A percentile compares a stretch with the other conserved stretches of the same genome.
These are phyloP conservation scores for Drosophila kikkawai DNA, from an alignment of 1,140 invertebrate species.

Conservation along the genomic window DNA sequence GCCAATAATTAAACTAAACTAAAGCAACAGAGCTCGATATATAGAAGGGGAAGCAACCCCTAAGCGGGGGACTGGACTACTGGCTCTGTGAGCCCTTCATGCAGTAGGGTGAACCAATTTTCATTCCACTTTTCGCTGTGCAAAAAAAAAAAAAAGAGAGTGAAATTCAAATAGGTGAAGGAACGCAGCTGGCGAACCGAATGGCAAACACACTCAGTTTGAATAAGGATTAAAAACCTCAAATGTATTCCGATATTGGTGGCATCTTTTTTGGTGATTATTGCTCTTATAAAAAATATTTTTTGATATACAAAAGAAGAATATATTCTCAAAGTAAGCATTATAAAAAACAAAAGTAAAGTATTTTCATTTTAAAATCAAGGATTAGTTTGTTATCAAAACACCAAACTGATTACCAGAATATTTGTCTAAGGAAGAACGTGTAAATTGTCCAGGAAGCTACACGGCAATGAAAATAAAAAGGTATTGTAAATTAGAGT, in stretches of 20 bases:
- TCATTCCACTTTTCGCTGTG: slow-evolving; percentile 38
- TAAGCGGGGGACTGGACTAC: slow-evolving; percentile 51
- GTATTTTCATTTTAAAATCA: neutral
- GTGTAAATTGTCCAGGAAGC: neutral
- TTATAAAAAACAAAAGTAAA: no score
- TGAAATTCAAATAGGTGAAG: neutral
- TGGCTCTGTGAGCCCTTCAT: slow-evolving; percentile 9
- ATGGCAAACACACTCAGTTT: slow-evolving; percentile 34
- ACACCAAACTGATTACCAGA: neutral
- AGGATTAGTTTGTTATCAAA: neutral
- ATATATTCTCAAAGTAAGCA: neutral
- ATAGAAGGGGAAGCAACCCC: slow-evolving; percentile 53
- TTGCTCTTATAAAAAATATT: neutral
- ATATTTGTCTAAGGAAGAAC: neutral
- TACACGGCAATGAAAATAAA: slow-evolving; percentile 16
- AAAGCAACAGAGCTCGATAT: slow-evolving; percentile 45
- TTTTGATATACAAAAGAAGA: neutral
- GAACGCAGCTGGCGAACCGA: slow-evolving; percentile 24
- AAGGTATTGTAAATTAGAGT: slow-evolving; percentile 66
- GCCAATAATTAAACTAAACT: slow-evolving; percentile 80
- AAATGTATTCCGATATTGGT: neutral
- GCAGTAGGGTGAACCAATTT: slow-evolving; percentile 61
- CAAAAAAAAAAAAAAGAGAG: slow-evolving; percentile 17
- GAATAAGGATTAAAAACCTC: slow-evolving; percentile 24
- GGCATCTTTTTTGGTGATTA: neutral